Evolutionary conservation across 2,113 vertebrate species (phyloP).

Genomic region (Mastomys coucha): DNA sequence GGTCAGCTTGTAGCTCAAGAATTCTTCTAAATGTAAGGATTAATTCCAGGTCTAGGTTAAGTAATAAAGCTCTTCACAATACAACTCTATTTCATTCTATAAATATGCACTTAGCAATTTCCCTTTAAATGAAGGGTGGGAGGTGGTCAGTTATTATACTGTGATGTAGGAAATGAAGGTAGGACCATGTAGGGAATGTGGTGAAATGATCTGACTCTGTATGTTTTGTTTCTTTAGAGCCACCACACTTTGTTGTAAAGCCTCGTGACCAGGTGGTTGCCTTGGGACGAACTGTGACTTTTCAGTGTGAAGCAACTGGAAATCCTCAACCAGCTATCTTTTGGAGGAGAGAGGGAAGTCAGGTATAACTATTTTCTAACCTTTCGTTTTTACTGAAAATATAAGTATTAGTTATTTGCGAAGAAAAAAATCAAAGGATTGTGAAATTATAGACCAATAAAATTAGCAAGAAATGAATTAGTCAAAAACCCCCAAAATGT

Average conservation of each 20-base stretch:
- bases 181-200: not conserved
- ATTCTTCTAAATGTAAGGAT: slow-evolving; percentile 25
- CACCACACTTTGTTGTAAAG: slow-evolving; percentile 96
- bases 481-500: not conserved
- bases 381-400: not conserved
- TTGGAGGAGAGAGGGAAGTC: slow-evolving; percentile 98
- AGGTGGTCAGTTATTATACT: not conserved
- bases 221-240: slow-evolving; percentile 88
- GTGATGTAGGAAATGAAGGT: not conserved
- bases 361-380: slow-evolving; percentile 88
- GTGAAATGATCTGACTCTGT: slow-evolving; percentile 13
- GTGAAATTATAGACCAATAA: not conserved
- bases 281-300: slow-evolving; percentile 96
- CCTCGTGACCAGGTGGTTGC: slow-evolving; percentile 98
- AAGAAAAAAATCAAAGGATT: not conserved
- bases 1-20: slow-evolving; percentile 41
- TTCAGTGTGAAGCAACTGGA: slow-evolving; percentile 98
- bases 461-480: not conserved
- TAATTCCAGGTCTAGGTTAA: slow-evolving; percentile 34
- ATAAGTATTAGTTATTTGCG: not conserved
- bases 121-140: slow-evolving; percentile 5
- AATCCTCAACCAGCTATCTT: slow-evolving; percentile 99
- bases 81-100: not conserved
- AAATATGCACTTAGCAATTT: slow-evolving; percentile 1
- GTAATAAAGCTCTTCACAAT: not conserved